A percentile compares a stretch with the other conserved stretches of the same genome.
phyloP scores from a whole-genome alignment of 2,888 invertebrate species.

The Zonitis immaculata region DNA sequence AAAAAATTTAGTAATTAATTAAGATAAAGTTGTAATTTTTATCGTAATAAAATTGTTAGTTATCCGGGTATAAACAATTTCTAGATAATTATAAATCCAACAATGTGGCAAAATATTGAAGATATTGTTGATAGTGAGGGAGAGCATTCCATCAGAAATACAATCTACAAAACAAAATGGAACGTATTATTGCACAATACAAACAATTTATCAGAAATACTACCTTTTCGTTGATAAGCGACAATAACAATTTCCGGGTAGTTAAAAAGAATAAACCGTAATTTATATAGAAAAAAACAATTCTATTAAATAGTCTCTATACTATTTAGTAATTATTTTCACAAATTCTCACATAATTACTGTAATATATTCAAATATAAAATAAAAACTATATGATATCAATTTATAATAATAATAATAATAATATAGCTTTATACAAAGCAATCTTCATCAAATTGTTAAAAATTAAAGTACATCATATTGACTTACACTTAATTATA shows the following conservation, averaged over 20 bases:
- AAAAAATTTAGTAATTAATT: no score
- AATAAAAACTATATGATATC: background rate
- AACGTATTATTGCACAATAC: no score
- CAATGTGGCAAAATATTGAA: no score
- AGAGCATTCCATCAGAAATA: no score
- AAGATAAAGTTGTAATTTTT: no score
- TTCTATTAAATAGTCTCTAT: background rate
- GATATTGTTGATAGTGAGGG: no score
- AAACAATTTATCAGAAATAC: no score
- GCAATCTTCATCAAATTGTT: background rate
- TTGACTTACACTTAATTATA: background rate
- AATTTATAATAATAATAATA: background rate
- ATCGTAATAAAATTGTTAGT: no score
- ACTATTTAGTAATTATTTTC: background rate
- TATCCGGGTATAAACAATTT: no score
- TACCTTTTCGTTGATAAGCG: no score
- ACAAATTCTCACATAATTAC: background rate
- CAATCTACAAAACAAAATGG: no score
- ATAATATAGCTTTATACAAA: background rate
- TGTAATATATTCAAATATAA: background rate
- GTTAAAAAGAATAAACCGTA: background rate
- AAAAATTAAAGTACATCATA: background rate
- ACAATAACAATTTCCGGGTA: background rate
- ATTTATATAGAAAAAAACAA: background rate
- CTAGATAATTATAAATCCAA: no score